Conservation (phyloP, 2,797 vertebrate species). For the Echeneis naucrates region DNA sequence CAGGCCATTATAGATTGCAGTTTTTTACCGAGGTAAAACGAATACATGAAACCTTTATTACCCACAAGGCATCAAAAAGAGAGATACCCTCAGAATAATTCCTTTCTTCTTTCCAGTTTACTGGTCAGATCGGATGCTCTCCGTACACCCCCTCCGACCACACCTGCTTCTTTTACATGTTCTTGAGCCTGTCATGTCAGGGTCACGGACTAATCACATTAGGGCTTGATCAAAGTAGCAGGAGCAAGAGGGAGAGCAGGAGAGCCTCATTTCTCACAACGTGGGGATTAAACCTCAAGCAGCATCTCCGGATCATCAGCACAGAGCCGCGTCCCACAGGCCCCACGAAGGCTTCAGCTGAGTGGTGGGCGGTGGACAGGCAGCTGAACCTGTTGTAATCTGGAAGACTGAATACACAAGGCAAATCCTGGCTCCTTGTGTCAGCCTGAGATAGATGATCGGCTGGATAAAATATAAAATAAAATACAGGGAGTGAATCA, state of each 20-base stretch:
- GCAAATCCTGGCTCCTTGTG: conserved; percentile 65
- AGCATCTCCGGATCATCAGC: conserved; percentile 71
- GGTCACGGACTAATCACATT: conserved; percentile 85
- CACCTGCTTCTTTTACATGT: conserved; percentile 72
- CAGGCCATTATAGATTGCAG: conserved; percentile 88
- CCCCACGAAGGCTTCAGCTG: conserved; percentile 60
- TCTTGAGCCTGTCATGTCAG: conserved; percentile 81
- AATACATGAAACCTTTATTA: conserved; percentile 92
- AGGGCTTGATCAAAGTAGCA: conserved; percentile 84
- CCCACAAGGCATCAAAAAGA: conserved; percentile 84
- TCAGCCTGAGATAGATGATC: conserved; percentile 74
- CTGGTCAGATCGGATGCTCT: conserved; percentile 74
- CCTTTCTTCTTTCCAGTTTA: conserved; percentile 79
- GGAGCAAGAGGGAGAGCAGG: conserved; percentile 71
- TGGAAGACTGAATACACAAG: conserved; percentile 75
- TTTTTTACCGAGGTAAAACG: conserved; percentile 85
- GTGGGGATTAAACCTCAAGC: conserved; percentile 79
- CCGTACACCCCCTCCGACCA: conserved; percentile 7
- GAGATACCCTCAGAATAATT: conserved; percentile 84
- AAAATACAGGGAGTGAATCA: conserved; percentile 73
- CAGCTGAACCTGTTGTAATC: conserved; percentile 75
- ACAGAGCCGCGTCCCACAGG: conserved; percentile 59
- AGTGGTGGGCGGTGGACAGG: conserved; percentile 59
- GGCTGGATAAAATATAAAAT: conserved; percentile 70
- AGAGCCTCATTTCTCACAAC: conserved; percentile 81